phyloP scores from a whole-genome alignment of 2,888 invertebrate species.

The Caradrina clavipalpis region DNA sequence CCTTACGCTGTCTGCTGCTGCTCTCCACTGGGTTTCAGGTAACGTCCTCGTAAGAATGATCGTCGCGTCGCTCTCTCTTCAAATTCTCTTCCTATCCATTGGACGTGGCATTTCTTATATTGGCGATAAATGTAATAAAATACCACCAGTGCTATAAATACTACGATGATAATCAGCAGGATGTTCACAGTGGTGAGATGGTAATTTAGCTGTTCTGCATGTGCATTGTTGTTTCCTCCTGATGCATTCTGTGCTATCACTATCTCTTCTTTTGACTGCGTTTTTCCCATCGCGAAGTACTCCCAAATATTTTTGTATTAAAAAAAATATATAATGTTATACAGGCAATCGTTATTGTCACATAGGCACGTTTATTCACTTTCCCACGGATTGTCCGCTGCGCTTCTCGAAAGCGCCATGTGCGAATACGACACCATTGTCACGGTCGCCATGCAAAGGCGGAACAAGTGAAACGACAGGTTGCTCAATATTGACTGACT shows the following conservation, averaged over 20 bases:
- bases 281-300: not conserved
- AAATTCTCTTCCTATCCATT: not conserved
- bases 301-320: no score
- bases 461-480: no score
- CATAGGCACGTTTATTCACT: no score
- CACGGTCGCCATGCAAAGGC: no score
- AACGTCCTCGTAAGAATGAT: no score
- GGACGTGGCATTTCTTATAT: not conserved
- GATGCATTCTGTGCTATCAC: not conserved
- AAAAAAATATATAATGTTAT: no score
- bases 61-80: not conserved
- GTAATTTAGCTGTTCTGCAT: not conserved
- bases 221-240: not conserved
- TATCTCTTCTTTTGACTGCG: not conserved
- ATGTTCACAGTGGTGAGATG: not conserved
- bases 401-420: not conserved
- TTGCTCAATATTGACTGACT: no score
- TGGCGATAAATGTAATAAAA: not conserved
- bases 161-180: not conserved
- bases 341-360: no score
- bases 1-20: not conserved
- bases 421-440: no score
- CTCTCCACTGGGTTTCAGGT: not conserved
- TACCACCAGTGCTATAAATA: not conserved
- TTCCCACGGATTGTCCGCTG: no score